Evolutionary conservation across 2,888 invertebrate species (phyloP).

Genomic region (Elysia crispata): DNA sequence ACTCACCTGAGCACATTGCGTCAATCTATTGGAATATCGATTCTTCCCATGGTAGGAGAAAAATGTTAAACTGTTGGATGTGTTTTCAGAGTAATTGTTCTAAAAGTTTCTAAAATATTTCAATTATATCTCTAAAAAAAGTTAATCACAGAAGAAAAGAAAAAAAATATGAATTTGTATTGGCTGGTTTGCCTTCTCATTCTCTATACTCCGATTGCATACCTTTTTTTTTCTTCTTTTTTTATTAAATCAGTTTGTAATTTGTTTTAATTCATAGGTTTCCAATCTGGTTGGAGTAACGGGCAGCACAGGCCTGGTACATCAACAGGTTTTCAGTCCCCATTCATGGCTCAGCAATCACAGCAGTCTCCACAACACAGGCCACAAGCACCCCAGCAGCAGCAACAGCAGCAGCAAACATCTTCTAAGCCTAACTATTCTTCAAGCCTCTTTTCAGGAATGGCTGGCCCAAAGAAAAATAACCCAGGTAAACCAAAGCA

Average conservation of each 20-base stretch:
- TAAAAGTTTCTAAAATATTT: too few relatives aligned
- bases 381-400: conserved; percentile 48
- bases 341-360: conserved; percentile 14
- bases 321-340: conserved; percentile 23
- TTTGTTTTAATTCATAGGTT: not conserved
- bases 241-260: not conserved
- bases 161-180: too few relatives aligned
- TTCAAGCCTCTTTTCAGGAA: conserved; percentile 30
- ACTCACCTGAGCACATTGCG: too few relatives aligned
- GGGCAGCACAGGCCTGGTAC: conserved; percentile 12
- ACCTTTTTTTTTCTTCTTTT: not conserved
- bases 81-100: too few relatives aligned
- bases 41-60: too few relatives aligned
- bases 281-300: conserved; percentile 24
- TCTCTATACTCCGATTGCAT: too few relatives aligned
- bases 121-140: too few relatives aligned
- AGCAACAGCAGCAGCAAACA: conserved; percentile 48
- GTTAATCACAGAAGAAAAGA: too few relatives aligned
- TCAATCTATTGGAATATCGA: too few relatives aligned
- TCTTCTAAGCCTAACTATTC: conserved; percentile 60
- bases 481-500: conserved; percentile 33
- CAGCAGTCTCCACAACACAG: conserved; percentile 44
- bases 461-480: conserved; percentile 45
- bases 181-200: too few relatives aligned
- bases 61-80: too few relatives aligned